Base-by-base conservation (phyloP, 1,140 invertebrate genomes). In the Carcinoscorpius rotundicauda region DNA sequence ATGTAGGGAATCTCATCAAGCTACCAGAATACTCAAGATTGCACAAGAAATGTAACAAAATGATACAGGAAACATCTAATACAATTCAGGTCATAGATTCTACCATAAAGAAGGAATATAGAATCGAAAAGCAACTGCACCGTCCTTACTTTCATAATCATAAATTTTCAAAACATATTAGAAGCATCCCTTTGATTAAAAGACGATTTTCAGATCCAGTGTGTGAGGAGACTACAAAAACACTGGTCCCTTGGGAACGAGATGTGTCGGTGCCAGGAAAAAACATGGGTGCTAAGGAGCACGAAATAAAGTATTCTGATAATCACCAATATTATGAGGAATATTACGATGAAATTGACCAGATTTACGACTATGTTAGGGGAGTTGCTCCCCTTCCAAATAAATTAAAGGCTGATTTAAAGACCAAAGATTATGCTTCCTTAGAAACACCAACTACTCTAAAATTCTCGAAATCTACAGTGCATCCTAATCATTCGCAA, bases 331-430 rank as follows among this genome's bases (percentile, higher is more conserved):
- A 9, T 57, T 11, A 52, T 29, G 88, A 90, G 73, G 89, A 95
- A 70, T 65, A 73, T 50, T 94, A 95, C 77, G 91, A 95, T 71
- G 93, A 97, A 78, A 94, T 96, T 69, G 93, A 97, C 80, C 91
- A 95, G 77, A 93, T 97, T 66, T 97, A 97, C 76, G 91, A 93
- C 74, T 97, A 96, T 75, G 91, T 97, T 0, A 81, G 93, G 58
- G 93, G 93, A 0, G 89, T 94, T 72, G 88, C 89, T 10, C 90
- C 91, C 0, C 79, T 94, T 51, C 90, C 91, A 5, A 56, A 56
- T 4, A 67, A 68, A 52, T 49, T 64, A 10, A 64, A 58, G 5
- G 52, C 51, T 58, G 64, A 68, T 48, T 55, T 67, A 2, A n/a
- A 6, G 6, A 55, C 53, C 53, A 53, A 62, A 52, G 52, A 52